Conservation (phyloP, 2,888 invertebrate species). For the Nematopogon swammerdamellus region DNA sequence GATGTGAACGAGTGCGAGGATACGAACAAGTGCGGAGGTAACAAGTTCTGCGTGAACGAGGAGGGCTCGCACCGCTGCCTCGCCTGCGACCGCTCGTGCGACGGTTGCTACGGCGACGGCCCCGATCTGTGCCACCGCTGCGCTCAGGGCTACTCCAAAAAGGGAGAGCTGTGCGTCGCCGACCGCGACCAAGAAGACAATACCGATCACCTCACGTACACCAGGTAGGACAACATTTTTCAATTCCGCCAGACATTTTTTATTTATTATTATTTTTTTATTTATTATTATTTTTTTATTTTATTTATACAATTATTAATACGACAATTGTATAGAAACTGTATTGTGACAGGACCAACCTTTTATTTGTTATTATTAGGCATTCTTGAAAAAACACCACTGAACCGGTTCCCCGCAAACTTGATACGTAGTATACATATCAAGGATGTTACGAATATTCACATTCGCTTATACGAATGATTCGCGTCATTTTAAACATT, state of each 20-base stretch:
- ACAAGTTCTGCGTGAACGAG: slow-evolving; percentile 86
- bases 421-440: no score
- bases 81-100: slow-evolving; percentile 81
- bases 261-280: slow-evolving; percentile 3
- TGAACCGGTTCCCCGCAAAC: no score
- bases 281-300: slow-evolving; percentile 3
- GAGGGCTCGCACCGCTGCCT: slow-evolving; percentile 81
- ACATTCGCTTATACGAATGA: no score
- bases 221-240: slow-evolving; percentile 40
- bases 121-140: slow-evolving; percentile 88
- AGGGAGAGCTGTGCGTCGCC: slow-evolving; percentile 76
- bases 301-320: no score
- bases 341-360: no score
- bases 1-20: slow-evolving; percentile 83
- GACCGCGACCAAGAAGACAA: slow-evolving; percentile 37
- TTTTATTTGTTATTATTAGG: no score
- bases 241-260: no score
- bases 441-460: no score
- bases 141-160: slow-evolving; percentile 66
- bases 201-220: slow-evolving; percentile 26
- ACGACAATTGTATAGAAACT: no score
- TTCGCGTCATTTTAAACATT: no score
- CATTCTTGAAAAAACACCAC: no score
- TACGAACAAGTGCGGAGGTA: slow-evolving; percentile 49
- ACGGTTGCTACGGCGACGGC: slow-evolving; percentile 83